Evolutionary conservation across 2,888 invertebrate genomes (phyloP).

Genomic region (Atherix ibis): DNA sequence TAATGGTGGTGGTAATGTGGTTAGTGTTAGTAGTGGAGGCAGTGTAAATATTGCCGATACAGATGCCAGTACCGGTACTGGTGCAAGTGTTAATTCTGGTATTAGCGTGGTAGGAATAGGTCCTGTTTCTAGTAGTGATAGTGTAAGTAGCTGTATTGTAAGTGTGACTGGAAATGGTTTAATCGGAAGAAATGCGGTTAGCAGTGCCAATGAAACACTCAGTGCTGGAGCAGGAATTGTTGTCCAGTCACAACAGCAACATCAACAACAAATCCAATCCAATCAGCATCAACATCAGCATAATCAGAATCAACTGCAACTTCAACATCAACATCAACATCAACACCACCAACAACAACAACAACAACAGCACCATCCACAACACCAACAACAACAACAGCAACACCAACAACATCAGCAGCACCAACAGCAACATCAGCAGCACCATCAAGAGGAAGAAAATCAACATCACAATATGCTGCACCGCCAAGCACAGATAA

Average conservation of each 20-base stretch:
- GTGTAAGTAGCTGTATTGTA: too few species aligned
- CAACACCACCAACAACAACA: slow-evolving; percentile 14
- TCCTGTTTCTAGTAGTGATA: too few species aligned
- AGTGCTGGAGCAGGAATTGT: slow-evolving; percentile 11
- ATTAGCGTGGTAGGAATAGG: too few species aligned
- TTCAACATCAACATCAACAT: slow-evolving; percentile 11
- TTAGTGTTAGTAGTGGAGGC: not conserved
- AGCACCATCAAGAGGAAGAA: slow-evolving; percentile 13
- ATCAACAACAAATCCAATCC: slow-evolving; percentile 6
- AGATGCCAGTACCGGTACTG: not conserved
- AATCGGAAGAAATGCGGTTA: not conserved
- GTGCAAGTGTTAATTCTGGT: too few species aligned
- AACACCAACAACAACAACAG: slow-evolving; percentile 14
- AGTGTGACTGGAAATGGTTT: too few species aligned
- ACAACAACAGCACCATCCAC: too few species aligned
- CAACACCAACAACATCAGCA: slow-evolving; percentile 11
- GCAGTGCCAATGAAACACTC: not conserved
- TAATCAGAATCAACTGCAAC: slow-evolving; percentile 13
- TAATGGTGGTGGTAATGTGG: slow-evolving; percentile 1
- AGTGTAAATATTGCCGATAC: not conserved
- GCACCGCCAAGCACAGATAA: slow-evolving; percentile 7
- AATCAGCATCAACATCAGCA: slow-evolving; percentile 12
- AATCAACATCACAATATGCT: too few species aligned
- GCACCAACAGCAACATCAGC: slow-evolving; percentile 13
- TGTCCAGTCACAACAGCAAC: slow-evolving; percentile 7